Conservation (phyloP, 2,888 invertebrate genomes). For the Gastrophysa polygoni region DNA sequence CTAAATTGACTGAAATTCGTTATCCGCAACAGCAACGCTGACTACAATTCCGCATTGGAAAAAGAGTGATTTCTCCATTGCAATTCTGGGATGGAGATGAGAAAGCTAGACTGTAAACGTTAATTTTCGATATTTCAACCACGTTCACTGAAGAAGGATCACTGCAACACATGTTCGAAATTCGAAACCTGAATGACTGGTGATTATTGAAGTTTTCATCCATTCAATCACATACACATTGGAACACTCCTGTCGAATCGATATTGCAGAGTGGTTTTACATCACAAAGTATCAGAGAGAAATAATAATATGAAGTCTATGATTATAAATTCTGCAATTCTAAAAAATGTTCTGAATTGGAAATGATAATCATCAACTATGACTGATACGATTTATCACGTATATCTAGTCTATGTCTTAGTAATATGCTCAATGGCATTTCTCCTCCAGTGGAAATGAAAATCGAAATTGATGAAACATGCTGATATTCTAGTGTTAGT, state of each 20-base stretch:
- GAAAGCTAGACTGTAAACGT: neutral
- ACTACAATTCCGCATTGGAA: neutral
- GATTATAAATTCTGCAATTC: too few species aligned
- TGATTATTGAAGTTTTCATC: neutral
- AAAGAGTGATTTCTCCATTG: neutral
- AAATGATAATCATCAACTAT: too few species aligned
- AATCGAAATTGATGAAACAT: too few species aligned
- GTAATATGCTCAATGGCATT: too few species aligned
- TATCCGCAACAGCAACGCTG: neutral
- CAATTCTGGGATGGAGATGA: neutral
- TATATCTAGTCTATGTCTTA: too few species aligned
- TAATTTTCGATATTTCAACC: neutral
- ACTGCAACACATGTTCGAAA: neutral
- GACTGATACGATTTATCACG: too few species aligned
- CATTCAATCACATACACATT: neutral
- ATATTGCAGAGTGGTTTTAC: too few species aligned
- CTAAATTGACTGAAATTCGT: neutral
- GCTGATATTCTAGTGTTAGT: too few species aligned
- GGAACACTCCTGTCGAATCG: neutral
- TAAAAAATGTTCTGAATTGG: too few species aligned
- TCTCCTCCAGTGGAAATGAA: too few species aligned
- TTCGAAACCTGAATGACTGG: neutral
- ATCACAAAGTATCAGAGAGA: too few species aligned
- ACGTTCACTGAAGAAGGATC: neutral
- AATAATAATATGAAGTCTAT: too few species aligned